Conservation (phyloP, 2,797 vertebrate genomes). For the Pantherophis alleghaniensis region DNA sequence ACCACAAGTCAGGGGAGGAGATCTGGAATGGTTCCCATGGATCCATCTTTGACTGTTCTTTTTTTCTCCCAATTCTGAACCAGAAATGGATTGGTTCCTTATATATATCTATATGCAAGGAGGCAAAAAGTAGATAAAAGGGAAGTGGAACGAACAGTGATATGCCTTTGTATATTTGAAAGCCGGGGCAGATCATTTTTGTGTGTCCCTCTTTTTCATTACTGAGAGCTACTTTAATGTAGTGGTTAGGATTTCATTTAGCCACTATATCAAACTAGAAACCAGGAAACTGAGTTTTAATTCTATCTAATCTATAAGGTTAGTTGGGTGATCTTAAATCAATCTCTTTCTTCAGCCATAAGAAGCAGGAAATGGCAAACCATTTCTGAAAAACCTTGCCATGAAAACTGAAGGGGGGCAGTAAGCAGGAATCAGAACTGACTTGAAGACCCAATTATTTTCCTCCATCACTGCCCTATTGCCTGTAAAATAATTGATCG, state of each 20-base stretch:
- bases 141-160: neutral
- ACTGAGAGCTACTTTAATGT: neutral
- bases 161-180: neutral
- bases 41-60: neutral
- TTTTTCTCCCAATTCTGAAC: neutral
- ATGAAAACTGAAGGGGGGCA: neutral
- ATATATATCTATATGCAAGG: neutral
- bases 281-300: neutral
- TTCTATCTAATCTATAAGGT: neutral
- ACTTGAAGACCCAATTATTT: neutral
- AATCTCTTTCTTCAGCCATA: neutral
- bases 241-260: neutral
- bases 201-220: neutral
- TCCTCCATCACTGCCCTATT: neutral
- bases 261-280: neutral
- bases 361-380: neutral
- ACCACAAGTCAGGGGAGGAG: neutral
- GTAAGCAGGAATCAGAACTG: neutral
- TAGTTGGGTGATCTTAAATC: neutral
- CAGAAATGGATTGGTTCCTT: neutral
- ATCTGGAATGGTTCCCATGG: conserved; percentile 1
- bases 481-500: neutral
- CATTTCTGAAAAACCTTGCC: neutral
- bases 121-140: neutral
- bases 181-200: neutral